Percentiles rank a stretch among this genome's conserved stretches.
These are phyloP conservation scores for Cryptocephalus moraei DNA, from an alignment of 2,888 invertebrate genomes.

Conservation along the genomic window DNA sequence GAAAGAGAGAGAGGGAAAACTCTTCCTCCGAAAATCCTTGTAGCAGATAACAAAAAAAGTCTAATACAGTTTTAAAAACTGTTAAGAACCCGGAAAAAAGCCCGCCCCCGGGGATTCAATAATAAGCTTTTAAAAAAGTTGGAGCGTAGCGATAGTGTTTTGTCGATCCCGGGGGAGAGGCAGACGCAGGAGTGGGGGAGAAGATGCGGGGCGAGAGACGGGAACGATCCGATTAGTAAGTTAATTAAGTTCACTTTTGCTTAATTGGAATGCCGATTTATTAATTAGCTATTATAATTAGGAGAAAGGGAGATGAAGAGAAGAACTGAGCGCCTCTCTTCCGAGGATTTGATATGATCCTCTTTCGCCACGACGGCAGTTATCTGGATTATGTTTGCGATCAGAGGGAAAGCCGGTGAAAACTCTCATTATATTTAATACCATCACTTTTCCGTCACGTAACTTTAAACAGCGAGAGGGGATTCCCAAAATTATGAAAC, in stretches of 20 bases:
- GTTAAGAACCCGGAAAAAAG: slow-evolving; percentile 30
- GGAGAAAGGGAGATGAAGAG: slow-evolving; percentile 1
- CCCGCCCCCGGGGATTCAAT: slow-evolving; percentile 29
- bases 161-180: not conserved
- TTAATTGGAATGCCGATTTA: slow-evolving; percentile 38
- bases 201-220: not conserved
- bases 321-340: too few relatives aligned
- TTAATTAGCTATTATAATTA: slow-evolving; percentile 38
- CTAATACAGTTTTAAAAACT: slow-evolving; percentile 38
- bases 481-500: too few relatives aligned
- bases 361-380: too few relatives aligned
- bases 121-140: slow-evolving; percentile 42
- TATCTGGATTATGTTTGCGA: too few relatives aligned
- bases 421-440: too few relatives aligned
- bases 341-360: too few relatives aligned
- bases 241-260: slow-evolving; percentile 38
- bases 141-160: not conserved
- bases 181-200: not conserved
- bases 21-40: slow-evolving; percentile 13
- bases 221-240: slow-evolving; percentile 35
- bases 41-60: slow-evolving; percentile 25
- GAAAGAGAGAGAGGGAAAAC: slow-evolving; percentile 1
- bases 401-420: too few relatives aligned
- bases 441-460: too few relatives aligned
- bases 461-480: too few relatives aligned